Evolutionary conservation across 2,113 vertebrate genomes (phyloP).

Genomic region (Turnix velox): DNA sequence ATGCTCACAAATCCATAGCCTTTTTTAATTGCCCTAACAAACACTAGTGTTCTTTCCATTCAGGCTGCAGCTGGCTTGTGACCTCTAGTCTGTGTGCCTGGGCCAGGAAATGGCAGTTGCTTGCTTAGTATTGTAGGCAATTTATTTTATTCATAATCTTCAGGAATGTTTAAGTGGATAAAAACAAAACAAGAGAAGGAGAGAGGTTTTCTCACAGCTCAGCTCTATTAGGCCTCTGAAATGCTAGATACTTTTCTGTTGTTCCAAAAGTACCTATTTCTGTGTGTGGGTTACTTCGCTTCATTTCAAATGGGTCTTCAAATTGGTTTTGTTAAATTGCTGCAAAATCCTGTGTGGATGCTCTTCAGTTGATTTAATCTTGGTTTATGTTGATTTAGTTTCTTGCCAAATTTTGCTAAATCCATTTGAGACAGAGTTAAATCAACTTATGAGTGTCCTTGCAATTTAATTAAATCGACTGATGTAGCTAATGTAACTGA

Average conservation of each 20-base stretch:
- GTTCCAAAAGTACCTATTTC: neutral
- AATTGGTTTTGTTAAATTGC: conserved; percentile 4
- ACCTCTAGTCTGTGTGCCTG: neutral
- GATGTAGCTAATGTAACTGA: conserved; percentile 62
- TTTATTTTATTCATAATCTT: too few relatives aligned
- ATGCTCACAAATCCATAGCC: neutral
- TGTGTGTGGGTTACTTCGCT: neutral
- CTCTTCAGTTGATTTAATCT: conserved; percentile 55
- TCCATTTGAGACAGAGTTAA: conserved; percentile 58
- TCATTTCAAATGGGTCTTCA: neutral
- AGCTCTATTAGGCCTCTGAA: neutral
- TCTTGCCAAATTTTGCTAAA: conserved; percentile 48
- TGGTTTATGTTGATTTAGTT: conserved; percentile 54
- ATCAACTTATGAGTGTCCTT: conserved; percentile 60
- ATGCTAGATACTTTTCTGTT: neutral
- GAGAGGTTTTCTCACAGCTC: neutral
- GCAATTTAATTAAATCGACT: conserved; percentile 63
- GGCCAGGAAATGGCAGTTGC: neutral
- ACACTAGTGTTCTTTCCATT: neutral
- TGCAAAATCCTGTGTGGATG: conserved; percentile 28
- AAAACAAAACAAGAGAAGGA: neutral
- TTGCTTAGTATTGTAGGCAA: neutral
- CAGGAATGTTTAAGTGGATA: too few relatives aligned
- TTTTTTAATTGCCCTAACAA: neutral
- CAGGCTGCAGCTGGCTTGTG: neutral